Base-by-base conservation (phyloP, 2,888 invertebrate species). In the Lumbricus terrestris region DNA sequence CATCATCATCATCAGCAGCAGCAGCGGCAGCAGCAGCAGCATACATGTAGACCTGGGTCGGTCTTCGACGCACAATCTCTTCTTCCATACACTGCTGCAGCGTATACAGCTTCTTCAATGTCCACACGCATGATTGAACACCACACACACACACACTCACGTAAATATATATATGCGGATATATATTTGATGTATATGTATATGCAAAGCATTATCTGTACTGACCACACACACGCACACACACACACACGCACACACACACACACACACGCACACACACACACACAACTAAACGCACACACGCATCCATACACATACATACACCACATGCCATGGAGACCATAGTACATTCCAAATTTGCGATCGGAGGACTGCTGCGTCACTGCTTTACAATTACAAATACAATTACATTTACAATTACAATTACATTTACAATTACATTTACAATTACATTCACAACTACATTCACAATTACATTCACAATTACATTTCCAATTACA, bases 1-100 rank as follows among this genome's bases (percentile, higher is more conserved):
- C 34, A 13, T 13, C 4, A n/a, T 13, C n/a, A 82, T 16, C 82
- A 18, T 0, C 85, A 16, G 11, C 85, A 35, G n/a, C 33, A 33
- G 83, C 83, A 83, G 83, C 83, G 33, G 83, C 83, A 82, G 82
- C 82, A 83, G 83, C 85, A 85, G 85, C 35, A 85, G 85, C 85
- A 85, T n/a, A n/a, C n/a, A n/a, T n/a, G 85, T 35, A 3, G 85
- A 34, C 2, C 34, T 35, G 85, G 85, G 15, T 15, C 35, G 69
- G 69, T n/a, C n/a, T 69, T 69, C 69, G 69, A n/a, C 69, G 69
- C 69, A n/a, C 69, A 29, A 69, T 69, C 69, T 69, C 69, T 23
- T n/a, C n/a, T 23, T n/a, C n/a, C n/a, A 47, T 47, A 23, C 23
- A 47, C 47, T n/a, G n/a, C n/a, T n/a, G n/a, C n/a, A n/a, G n/a